Percentiles rank a stretch among this genome's conserved stretches.
Evolutionary conservation across 1,140 invertebrate genomes (phyloP).

Genomic region (Chionoecetes opilio): DNA sequence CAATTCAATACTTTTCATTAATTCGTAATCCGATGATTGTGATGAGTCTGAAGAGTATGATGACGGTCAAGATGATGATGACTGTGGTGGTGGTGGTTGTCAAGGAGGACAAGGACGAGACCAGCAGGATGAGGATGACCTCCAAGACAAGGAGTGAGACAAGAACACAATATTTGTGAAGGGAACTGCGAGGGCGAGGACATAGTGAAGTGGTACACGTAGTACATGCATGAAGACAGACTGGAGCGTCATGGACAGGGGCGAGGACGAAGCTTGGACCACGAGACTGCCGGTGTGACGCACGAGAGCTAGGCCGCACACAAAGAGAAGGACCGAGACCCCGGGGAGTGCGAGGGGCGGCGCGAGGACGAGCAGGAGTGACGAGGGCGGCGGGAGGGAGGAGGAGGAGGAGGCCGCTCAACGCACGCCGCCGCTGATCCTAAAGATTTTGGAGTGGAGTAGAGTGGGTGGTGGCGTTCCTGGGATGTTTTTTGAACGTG

Average conservation of each 20-base stretch:
- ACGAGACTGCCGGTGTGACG: too few species aligned
- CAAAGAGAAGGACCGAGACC: not conserved
- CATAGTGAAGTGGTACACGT: too few species aligned
- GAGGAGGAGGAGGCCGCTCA: not conserved
- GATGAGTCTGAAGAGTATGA: not conserved
- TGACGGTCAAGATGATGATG: not conserved
- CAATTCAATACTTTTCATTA: too few species aligned
- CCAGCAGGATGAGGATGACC: not conserved
- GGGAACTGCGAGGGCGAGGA: too few species aligned
- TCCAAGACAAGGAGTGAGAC: too few species aligned
- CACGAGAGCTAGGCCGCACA: not conserved
- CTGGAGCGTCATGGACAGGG: too few species aligned
- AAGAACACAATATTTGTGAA: too few species aligned
- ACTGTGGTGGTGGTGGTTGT: too few species aligned
- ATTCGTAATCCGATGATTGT: not conserved
- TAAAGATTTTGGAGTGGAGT: not conserved
- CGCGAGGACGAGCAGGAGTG: not conserved
- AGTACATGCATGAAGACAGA: too few species aligned
- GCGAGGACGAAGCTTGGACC: too few species aligned
- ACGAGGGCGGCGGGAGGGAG: not conserved
- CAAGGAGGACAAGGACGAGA: not conserved
- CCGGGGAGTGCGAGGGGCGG: not conserved
- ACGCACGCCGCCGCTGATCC: not conserved
- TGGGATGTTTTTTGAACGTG: not conserved
- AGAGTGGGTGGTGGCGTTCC: not conserved